Evolutionary conservation across 2,888 invertebrate genomes (phyloP), one percentile per base, ranked within the genome.

Genomic region (Schizotus pectinicornis): DNA sequence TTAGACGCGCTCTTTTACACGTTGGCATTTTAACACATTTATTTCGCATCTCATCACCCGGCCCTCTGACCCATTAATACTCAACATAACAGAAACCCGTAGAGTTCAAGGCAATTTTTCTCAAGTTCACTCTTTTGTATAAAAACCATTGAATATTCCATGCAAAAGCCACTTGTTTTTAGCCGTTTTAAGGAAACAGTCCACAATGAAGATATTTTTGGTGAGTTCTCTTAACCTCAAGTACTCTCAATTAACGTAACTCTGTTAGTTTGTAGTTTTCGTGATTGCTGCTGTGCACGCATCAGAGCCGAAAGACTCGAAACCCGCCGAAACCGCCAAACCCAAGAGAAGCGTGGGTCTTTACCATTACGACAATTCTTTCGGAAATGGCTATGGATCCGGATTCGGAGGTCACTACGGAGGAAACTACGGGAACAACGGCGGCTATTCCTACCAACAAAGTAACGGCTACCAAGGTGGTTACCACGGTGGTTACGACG

Each of bases 171-270:
- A 43, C 33, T 37, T 9, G 11, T 7, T 11, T 7, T 30, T 49
- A 11, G 49, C 7, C 2, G 1, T 31, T 11, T 38, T 11, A 45
- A 38, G 34, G 35, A 11, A 46, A n/a, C 6, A 7, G n/a, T 11
- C 9, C 41, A 30, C 32, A 7, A 66, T 66, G 66, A 66, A 62
- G 48, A 43, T 47, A 11, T 35, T 62, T 46, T 45, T 64, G 64
- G 66, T 66, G 59, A 62, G 63, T 61, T 47, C 7, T 5, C 13
- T 6, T n/a, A 45, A 11, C 37, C 8, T 43, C 6, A 11, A 7
- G 2, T 38, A 39, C 13, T 32, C 8, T 34, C 48, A 6, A 32
- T 48, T 31, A 55, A 63, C 50, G 49, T 36, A 54, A 56, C 54
- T 50, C 48, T 43, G 43, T 8, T 34, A 52, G 53, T 53, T 37